A percentile compares a stretch with the other conserved stretches of the same genome.
phyloP scores from a whole-genome alignment of 2,797 vertebrate genomes.

The Gymnoscopelus braueri region DNA sequence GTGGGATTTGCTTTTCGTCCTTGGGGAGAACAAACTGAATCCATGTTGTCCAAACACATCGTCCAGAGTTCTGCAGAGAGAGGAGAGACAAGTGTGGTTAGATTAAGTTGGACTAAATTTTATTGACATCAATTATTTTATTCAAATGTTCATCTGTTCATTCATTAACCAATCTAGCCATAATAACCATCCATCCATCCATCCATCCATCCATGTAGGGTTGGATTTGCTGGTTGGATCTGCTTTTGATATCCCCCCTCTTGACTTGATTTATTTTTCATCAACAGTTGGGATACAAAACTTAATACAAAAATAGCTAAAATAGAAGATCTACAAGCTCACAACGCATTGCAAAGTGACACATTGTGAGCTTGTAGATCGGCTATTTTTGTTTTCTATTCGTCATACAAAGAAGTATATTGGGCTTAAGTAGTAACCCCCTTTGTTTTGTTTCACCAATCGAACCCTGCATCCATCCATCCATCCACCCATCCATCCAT shows the following conservation, averaged over 20 bases:
- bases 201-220: slow-evolving; percentile 3
- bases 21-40: slow-evolving; percentile 71
- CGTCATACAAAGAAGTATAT: too few relatives aligned
- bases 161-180: not conserved
- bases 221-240: too few relatives aligned
- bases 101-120: not conserved
- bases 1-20: slow-evolving; percentile 60
- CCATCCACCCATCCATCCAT: not conserved
- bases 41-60: slow-evolving; percentile 73
- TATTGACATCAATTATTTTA: not conserved
- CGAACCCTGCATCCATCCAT: too few relatives aligned
- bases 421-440: too few relatives aligned
- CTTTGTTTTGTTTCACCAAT: too few relatives aligned
- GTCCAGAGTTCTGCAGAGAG: slow-evolving; percentile 61
- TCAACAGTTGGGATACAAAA: not conserved
- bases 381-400: too few relatives aligned
- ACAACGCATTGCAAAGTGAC: too few relatives aligned
- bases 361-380: too few relatives aligned
- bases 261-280: not conserved
- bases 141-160: not conserved
- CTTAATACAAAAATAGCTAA: too few relatives aligned
- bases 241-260: too few relatives aligned
- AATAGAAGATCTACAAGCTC: too few relatives aligned
- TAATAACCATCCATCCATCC: not conserved
- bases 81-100: slow-evolving; percentile 12